Base-by-base conservation (phyloP, 2,113 vertebrate species). In the Columbina picui region DNA sequence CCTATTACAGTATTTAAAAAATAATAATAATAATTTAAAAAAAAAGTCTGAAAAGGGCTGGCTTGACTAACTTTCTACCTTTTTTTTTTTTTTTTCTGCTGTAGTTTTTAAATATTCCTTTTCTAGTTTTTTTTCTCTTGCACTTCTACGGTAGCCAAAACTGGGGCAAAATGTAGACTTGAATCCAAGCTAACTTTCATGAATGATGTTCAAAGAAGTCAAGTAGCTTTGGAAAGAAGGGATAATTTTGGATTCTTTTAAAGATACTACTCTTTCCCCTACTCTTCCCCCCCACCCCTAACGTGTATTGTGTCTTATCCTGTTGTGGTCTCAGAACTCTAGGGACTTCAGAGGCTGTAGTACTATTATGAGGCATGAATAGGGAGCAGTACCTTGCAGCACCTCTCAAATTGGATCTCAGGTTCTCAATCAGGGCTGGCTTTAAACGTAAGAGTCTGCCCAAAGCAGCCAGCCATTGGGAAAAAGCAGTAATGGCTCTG, bases 341-440 rank as follows among this genome's bases (percentile, higher is more conserved):
- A 30, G 11, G 12, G 15, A 61, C 6, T 52, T 89, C 0, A 0
- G 41, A 32, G 27, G 30, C 21, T 74, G 20, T 34, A 27, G 12
- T 32, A 19, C 9, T 55, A 2, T 34, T 69, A 26, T 8, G 27
- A n/a, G 25, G 29, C 5, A 7, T 9, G 11, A 53, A 29, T 7
- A 77, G 10, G 20, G 14, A 78, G 10, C 16, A 55, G 17, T n/a
- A n/a, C 0, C 1, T 74, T 29, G 55, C 1, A 10, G 38, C 20
- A 60, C 16, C 6, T 61, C 55, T 68, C 8, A 30, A 5, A 41
- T 3, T 36, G 30, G 14, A 64, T 7, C 29, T 60, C 41, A 32
- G 3, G 18, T 34, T 84, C 6, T 74, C 30, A 14, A 11, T 17
- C 1, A 1, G 1, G 20, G 23, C 13, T 60, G 20, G 11, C 36